Conservation (phyloP, 1,140 invertebrate genomes). For the Drosophila biarmipes region DNA sequence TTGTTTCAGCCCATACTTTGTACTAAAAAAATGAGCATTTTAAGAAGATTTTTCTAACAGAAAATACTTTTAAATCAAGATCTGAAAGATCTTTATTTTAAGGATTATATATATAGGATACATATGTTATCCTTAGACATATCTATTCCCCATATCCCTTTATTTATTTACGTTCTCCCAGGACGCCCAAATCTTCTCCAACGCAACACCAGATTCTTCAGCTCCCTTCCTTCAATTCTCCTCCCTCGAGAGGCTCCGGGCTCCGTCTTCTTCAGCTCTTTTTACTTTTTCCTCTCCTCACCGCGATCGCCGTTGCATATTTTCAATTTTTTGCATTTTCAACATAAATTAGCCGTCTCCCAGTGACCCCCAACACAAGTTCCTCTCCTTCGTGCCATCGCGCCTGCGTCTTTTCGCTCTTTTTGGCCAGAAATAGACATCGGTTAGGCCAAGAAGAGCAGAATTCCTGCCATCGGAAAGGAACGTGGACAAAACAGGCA, state of each 20-base stretch:
- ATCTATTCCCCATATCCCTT: background rate
- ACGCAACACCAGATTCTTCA: background rate
- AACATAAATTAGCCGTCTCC: constrained; percentile 53
- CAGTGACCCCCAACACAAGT: constrained; percentile 45
- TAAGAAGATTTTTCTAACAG: no score
- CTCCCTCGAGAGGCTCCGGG: background rate
- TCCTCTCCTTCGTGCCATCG: background rate
- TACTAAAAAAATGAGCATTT: no score
- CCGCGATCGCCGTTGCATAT: constrained; percentile 44
- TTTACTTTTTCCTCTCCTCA: constrained; percentile 9
- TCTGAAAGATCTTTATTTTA: no score
- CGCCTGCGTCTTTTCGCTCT: background rate
- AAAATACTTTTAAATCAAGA: no score
- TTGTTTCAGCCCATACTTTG: no score
- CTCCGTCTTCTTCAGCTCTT: constrained; percentile 2
- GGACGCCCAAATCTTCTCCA: background rate
- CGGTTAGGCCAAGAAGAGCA: constrained; percentile 42
- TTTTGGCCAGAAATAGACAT: constrained; percentile 46
- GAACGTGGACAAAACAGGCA: constrained; percentile 43
- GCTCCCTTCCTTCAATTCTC: background rate
- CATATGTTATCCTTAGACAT: background rate
- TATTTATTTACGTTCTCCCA: background rate
- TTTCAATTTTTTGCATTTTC: constrained; percentile 41
- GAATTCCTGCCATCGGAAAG: constrained; percentile 67
- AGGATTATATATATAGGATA: no score